A percentile compares a stretch with the other conserved stretches of the same genome.
These are phyloP conservation scores for Drosophila sp. DNA, from an alignment of 1,140 invertebrate species.

Conservation along the genomic window DNA sequence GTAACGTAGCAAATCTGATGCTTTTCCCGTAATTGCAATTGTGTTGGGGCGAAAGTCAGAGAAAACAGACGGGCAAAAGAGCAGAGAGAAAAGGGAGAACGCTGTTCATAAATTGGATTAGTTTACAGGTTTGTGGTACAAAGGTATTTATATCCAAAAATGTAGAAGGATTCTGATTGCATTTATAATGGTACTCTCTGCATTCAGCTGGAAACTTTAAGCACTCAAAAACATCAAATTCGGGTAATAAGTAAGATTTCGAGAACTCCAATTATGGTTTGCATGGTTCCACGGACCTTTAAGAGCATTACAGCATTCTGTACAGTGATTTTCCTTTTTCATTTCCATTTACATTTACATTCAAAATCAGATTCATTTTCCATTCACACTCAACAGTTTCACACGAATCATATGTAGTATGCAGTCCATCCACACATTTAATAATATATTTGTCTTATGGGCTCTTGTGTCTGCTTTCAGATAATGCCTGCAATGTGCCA, in stretches of 20 bases:
- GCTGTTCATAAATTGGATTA: constrained; percentile 70
- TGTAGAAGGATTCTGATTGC: constrained; percentile 1
- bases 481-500: constrained; percentile 94
- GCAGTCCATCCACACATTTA: constrained; percentile 12
- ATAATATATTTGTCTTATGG: constrained; percentile 7
- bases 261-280: constrained; percentile 2
- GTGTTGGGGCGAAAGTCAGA: background rate
- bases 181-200: background rate
- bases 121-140: constrained; percentile 44
- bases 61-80: too few relatives aligned
- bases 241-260: background rate
- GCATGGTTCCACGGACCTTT: background rate
- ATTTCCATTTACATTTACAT: background rate
- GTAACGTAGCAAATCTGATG: constrained; percentile 26
- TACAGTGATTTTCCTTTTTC: background rate
- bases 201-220: too few relatives aligned
- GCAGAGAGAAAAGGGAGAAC: background rate
- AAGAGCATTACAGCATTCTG: background rate
- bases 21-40: constrained; percentile 60
- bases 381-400: background rate
- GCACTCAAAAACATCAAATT: too few relatives aligned
- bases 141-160: background rate
- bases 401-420: too few relatives aligned
- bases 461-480: constrained; percentile 63
- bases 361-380: background rate